Evolutionary conservation across 2,888 invertebrate species (phyloP).

Genomic region (Choreutis nemorana): DNA sequence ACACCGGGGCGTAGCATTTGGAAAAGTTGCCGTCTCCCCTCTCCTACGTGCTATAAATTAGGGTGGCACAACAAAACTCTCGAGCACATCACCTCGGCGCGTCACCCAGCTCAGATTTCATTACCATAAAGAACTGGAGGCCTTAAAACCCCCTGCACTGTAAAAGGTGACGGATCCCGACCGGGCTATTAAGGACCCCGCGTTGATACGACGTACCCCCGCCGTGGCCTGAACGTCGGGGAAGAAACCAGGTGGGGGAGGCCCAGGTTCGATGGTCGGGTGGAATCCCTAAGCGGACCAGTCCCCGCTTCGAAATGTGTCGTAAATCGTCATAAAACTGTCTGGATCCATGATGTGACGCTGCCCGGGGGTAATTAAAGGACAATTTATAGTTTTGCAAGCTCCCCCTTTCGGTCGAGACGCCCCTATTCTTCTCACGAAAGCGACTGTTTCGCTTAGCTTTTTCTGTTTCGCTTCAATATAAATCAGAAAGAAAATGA

Average conservation of each 20-base stretch:
- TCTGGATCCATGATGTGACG: conserved; percentile 78
- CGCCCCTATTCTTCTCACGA: conserved; percentile 7
- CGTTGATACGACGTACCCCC: conserved; percentile 7
- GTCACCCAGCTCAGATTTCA: conserved; percentile 67
- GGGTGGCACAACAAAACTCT: conserved; percentile 61
- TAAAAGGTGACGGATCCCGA: conserved; percentile 41
- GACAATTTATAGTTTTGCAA: conserved; percentile 64
- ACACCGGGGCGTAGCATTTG: conserved; percentile 48
- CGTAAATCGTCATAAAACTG: conserved; percentile 75
- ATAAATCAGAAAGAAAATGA: no score
- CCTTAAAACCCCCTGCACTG: conserved; percentile 64
- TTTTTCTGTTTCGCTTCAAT: neutral
- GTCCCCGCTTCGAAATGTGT: conserved; percentile 63
- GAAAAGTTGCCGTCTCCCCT: conserved; percentile 44
- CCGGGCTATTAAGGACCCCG: conserved; percentile 14
- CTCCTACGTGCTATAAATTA: conserved; percentile 63
- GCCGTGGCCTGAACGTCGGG: conserved; percentile 15
- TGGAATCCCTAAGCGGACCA: conserved; percentile 45
- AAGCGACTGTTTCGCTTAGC: neutral
- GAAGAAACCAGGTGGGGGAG: conserved; percentile 13
- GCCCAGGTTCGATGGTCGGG: conserved; percentile 26
- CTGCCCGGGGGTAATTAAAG: conserved; percentile 69
- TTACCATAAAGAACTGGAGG: conserved; percentile 67
- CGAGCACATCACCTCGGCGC: conserved; percentile 59
- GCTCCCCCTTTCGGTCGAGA: conserved; percentile 30